Evolutionary conservation across 2,888 invertebrate genomes (phyloP).

Genomic region (Caenorhabditis uteleia): DNA sequence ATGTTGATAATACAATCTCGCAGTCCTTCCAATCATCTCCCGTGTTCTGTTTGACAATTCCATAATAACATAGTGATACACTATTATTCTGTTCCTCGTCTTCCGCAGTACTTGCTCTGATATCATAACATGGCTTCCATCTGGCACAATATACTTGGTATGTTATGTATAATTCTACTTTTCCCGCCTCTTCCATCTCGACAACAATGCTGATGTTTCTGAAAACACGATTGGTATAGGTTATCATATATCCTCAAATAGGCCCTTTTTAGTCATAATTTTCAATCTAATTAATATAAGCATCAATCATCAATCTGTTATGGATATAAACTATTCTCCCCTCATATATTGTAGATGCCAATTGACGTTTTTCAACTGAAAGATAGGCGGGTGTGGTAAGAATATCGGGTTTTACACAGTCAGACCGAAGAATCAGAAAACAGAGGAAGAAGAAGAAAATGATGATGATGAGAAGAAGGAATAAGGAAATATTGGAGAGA

Average conservation of each 20-base stretch:
- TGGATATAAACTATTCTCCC: no score
- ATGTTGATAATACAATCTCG: constrained; percentile 71
- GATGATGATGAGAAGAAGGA: background rate
- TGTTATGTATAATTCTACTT: constrained; percentile 67
- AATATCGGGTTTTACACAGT: no score
- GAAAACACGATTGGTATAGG: no score
- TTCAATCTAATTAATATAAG: no score
- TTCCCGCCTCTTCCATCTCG: constrained; percentile 64
- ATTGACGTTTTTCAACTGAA: no score
- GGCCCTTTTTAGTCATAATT: no score
- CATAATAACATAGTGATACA: constrained; percentile 69
- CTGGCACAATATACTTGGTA: constrained; percentile 70
- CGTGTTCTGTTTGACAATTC: constrained; percentile 71
- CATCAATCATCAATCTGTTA: no score
- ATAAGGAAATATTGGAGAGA: no score
- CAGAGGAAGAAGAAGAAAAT: background rate
- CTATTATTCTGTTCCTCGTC: constrained; percentile 57
- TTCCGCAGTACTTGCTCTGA: constrained; percentile 69
- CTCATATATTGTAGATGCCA: constrained; percentile 2
- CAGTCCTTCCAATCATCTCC: constrained; percentile 72
- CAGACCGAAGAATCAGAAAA: background rate
- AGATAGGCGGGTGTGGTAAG: no score
- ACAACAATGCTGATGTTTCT: constrained; percentile 70
- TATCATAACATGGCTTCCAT: constrained; percentile 72
- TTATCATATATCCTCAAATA: no score